A percentile compares a stretch with the other conserved stretches of the same genome.
phyloP scores from a whole-genome alignment of 2,113 vertebrate species.

The Trogon surrucura region DNA sequence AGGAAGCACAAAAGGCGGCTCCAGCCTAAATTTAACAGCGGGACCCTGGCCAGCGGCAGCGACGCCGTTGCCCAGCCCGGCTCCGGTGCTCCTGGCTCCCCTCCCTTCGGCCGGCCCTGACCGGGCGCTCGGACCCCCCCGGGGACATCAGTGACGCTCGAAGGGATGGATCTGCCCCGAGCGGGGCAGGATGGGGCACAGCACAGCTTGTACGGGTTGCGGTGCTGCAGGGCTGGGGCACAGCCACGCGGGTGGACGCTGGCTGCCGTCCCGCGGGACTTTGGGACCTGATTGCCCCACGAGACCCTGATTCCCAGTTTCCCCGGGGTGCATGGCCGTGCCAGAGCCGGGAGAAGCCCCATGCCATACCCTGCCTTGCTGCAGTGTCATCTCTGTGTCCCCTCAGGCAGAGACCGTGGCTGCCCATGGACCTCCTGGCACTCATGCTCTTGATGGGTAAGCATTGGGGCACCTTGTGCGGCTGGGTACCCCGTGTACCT shows the following conservation, averaged over 20 bases:
- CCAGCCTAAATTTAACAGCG: conserved; percentile 39
- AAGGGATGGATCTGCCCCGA: neutral
- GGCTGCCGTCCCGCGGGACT: rapidly evolving
- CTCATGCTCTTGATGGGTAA: conserved; percentile 53
- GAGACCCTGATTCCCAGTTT: rapidly evolving
- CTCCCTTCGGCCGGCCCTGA: neutral
- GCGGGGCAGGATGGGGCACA: neutral
- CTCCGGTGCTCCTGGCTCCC: neutral
- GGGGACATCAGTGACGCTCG: neutral
- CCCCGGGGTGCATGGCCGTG: rapidly evolving
- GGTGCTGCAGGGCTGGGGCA: too few species aligned
- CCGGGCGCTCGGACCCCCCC: neutral
- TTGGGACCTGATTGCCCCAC: neutral
- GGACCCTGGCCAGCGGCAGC: neutral
- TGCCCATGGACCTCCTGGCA: neutral
- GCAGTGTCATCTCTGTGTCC: neutral
- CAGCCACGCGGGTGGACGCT: neutral
- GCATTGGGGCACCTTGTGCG: rapidly evolving
- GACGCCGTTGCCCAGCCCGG: neutral
- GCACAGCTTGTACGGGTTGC: neutral
- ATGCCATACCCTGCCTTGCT: rapidly evolving
- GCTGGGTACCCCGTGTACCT: neutral
- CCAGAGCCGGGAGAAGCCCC: neutral
- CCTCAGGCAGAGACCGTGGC: neutral
- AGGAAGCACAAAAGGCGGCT: conserved; percentile 45